Evolutionary conservation across 1,140 invertebrate species (phyloP).

Genomic region (Cheumatopsyche charites): DNA sequence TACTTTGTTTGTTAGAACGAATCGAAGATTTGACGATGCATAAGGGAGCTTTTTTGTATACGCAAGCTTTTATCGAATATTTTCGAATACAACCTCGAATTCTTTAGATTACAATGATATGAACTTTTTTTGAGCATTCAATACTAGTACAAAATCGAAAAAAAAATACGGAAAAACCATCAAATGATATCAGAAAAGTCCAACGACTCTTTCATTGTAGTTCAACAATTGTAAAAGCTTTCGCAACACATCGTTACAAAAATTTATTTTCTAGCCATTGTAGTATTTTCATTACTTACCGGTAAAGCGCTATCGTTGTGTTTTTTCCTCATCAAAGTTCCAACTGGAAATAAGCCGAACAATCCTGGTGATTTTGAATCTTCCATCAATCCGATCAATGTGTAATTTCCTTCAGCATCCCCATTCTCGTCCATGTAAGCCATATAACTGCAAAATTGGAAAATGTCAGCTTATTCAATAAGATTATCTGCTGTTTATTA

Average conservation of each 20-base stretch:
- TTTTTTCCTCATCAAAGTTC: conserved; percentile 42
- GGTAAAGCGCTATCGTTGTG: conserved; percentile 46
- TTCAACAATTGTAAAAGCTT: too few relatives aligned
- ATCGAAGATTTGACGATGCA: neutral
- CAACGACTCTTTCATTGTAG: too few relatives aligned
- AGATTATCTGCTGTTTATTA: too few relatives aligned
- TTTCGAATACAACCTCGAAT: neutral
- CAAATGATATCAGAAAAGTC: conserved; percentile 6
- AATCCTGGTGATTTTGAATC: conserved; percentile 59
- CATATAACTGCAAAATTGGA: conserved; percentile 69
- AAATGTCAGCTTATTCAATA: too few relatives aligned
- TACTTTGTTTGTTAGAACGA: neutral
- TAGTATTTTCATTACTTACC: conserved; percentile 32
- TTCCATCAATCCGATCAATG: conserved; percentile 73
- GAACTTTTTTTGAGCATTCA: too few relatives aligned
- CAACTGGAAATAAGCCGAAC: conserved; percentile 70
- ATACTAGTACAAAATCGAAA: too few relatives aligned
- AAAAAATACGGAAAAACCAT: too few relatives aligned
- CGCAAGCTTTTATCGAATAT: neutral
- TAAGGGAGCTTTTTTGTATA: neutral
- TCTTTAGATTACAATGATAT: too few relatives aligned
- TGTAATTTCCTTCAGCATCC: conserved; percentile 96
- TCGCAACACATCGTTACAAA: too few relatives aligned
- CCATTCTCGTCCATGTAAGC: conserved; percentile 93
- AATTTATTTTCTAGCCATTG: neutral